Evolutionary conservation across 2,113 vertebrate species (phyloP).

Genomic region (Scomber colias): DNA sequence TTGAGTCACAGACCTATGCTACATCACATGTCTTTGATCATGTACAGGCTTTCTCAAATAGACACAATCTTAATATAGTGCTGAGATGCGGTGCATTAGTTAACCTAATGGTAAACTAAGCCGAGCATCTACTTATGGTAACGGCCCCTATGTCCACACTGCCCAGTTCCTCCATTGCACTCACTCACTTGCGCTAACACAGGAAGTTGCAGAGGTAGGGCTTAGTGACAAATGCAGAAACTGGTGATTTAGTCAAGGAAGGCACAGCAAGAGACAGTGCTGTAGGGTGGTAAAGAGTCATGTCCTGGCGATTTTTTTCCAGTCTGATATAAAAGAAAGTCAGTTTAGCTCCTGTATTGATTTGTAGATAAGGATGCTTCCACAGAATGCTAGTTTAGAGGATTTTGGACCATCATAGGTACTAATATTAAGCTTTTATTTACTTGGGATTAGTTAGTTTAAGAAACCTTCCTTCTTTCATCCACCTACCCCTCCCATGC

Average conservation of each 20-base stretch:
- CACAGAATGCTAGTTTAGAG: slow-evolving; percentile 19
- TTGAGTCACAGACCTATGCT: neutral
- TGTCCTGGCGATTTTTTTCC: slow-evolving; percentile 8
- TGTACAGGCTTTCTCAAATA: slow-evolving; percentile 11
- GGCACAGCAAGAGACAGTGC: neutral
- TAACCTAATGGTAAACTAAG: neutral
- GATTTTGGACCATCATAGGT: slow-evolving; percentile 1
- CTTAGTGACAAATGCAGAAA: slow-evolving; percentile 62
- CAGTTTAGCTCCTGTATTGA: neutral
- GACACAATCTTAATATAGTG: slow-evolving; percentile 3
- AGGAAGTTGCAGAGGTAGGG: slow-evolving; percentile 59
- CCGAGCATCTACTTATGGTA: neutral
- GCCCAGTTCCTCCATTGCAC: slow-evolving; percentile 48
- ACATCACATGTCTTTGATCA: neutral
- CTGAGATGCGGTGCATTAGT: neutral
- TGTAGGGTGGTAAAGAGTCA: neutral
- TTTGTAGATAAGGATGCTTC: slow-evolving; percentile 22
- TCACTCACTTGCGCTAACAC: slow-evolving; percentile 64
- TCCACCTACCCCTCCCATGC: slow-evolving; percentile 47
- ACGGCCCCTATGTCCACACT: slow-evolving; percentile 32
- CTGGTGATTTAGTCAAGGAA: slow-evolving; percentile 22
- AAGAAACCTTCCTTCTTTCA: neutral
- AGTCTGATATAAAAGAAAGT: neutral
- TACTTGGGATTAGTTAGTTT: neutral
- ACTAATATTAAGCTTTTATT: neutral